Conservation (phyloP, 2,888 invertebrate species). For the Halictus ligatus region DNA sequence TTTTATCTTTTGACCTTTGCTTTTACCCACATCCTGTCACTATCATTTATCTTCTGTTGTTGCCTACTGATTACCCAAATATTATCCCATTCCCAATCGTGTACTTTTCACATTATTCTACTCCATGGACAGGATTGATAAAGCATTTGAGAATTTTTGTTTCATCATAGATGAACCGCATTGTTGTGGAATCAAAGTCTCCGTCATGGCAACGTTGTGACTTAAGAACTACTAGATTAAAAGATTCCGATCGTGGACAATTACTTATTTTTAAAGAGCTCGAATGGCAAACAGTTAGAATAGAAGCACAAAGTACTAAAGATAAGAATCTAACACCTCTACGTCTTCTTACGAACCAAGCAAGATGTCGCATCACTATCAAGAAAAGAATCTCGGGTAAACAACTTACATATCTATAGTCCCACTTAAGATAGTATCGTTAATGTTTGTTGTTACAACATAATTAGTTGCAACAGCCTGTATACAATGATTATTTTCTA, state of each 20-base stretch:
- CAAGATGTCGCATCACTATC: slow-evolving; percentile 96
- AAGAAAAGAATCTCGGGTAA: slow-evolving; percentile 95
- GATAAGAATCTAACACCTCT: slow-evolving; percentile 93
- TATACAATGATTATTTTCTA: not conserved
- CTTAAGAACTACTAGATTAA: slow-evolving; percentile 95
- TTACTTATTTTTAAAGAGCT: slow-evolving; percentile 98
- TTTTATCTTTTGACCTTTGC: not conserved
- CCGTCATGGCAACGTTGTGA: slow-evolving; percentile 95
- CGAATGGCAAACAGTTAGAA: slow-evolving; percentile 98
- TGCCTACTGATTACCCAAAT: not conserved
- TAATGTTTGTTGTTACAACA: not conserved
- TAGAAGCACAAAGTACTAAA: slow-evolving; percentile 95
- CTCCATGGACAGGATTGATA: not conserved
- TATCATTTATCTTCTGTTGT: not conserved
- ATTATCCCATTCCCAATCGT: not conserved
- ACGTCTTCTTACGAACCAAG: slow-evolving; percentile 96
- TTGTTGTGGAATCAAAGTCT: slow-evolving; percentile 96
- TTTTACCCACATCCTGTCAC: not conserved
- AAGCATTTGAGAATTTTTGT: slow-evolving; percentile 3
- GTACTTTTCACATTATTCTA: not conserved
- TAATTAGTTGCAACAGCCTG: too few species aligned
- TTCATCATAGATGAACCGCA: slow-evolving; percentile 88
- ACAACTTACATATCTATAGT: not conserved
- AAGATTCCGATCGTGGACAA: slow-evolving; percentile 94
- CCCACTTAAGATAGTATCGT: not conserved